These are phyloP conservation scores for Eubucco bourcierii DNA, from an alignment of 2,113 vertebrate species.

Conservation along the genomic window DNA sequence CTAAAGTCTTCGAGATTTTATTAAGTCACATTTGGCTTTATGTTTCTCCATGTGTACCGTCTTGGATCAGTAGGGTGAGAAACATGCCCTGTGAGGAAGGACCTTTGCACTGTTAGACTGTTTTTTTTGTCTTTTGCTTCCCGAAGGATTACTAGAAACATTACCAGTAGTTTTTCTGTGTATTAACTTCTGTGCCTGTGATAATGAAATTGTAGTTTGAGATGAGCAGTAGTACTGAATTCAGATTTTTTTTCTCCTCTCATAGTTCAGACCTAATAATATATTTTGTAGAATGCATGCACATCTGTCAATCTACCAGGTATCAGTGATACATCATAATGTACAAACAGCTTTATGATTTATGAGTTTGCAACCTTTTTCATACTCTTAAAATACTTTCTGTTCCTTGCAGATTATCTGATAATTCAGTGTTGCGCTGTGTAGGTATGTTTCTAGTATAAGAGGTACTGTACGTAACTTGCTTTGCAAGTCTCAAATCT, in stretches of 20 bases:
- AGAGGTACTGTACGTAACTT: background rate
- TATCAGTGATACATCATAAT: background rate
- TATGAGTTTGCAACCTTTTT: background rate
- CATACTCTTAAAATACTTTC: background rate
- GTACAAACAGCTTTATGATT: background rate
- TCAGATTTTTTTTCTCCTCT: background rate
- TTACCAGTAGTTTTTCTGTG: background rate
- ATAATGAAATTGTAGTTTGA: background rate
- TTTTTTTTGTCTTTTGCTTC: slow-evolving; percentile 14
- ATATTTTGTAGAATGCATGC: background rate
- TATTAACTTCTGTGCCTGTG: background rate
- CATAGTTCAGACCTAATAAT: background rate
- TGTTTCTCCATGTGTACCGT: background rate
- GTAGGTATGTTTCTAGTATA: background rate
- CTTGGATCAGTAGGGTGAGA: slow-evolving; percentile 37
- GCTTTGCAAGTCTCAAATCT: background rate
- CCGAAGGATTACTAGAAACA: background rate
- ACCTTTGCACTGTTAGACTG: slow-evolving; percentile 10
- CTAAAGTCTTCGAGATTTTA: slow-evolving; percentile 38
- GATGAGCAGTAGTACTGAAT: background rate
- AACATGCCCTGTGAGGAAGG: background rate
- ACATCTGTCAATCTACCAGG: background rate
- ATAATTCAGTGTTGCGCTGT: background rate
- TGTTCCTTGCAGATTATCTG: background rate
- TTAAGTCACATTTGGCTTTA: slow-evolving; percentile 23